A percentile compares a stretch with the other conserved stretches of the same genome.
Conservation (phyloP, 2,113 vertebrate species). For the Colinus virginianus region DNA sequence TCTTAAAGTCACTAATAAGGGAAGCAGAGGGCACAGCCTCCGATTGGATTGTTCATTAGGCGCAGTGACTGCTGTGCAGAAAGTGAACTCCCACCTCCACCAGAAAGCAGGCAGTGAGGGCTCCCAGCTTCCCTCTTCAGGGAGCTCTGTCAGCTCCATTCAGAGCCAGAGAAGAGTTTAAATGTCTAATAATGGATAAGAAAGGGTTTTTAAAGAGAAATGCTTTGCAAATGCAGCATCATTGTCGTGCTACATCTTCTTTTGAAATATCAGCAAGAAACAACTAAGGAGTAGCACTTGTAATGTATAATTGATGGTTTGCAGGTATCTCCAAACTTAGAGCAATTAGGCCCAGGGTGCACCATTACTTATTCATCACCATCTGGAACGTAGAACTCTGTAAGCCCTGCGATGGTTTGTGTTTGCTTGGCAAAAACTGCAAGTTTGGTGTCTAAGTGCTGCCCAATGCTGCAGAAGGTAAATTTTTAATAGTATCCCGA, state of each 20-base stretch:
- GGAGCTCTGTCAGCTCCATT: background rate
- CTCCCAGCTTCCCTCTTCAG: background rate
- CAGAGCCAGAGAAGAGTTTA: background rate
- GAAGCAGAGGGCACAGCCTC: background rate
- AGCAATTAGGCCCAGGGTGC: conserved; percentile 62
- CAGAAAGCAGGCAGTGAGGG: background rate
- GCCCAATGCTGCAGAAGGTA: conserved; percentile 67
- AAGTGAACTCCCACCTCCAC: conserved; percentile 30
- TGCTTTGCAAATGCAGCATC: background rate
- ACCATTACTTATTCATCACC: conserved; percentile 70
- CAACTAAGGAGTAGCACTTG: conserved; percentile 64
- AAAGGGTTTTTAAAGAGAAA: conserved; percentile 50
- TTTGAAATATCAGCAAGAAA: conserved; percentile 66
- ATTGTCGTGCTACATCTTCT: conserved; percentile 58
- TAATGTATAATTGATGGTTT: conserved; percentile 73
- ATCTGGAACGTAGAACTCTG: conserved; percentile 67
- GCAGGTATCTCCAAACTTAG: conserved; percentile 67
- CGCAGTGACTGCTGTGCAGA: background rate
- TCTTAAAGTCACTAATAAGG: conserved; percentile 31
- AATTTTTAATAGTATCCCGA: conserved; percentile 68
- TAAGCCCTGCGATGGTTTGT: conserved; percentile 46
- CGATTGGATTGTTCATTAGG: conserved; percentile 9
- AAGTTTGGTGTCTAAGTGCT: conserved; percentile 47
- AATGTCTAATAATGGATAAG: background rate
- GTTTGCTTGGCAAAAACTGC: conserved; percentile 66